Evolutionary conservation across 1,140 invertebrate genomes (phyloP), one percentile per base, ranked within the genome.

Genomic region (Lineus longissimus): DNA sequence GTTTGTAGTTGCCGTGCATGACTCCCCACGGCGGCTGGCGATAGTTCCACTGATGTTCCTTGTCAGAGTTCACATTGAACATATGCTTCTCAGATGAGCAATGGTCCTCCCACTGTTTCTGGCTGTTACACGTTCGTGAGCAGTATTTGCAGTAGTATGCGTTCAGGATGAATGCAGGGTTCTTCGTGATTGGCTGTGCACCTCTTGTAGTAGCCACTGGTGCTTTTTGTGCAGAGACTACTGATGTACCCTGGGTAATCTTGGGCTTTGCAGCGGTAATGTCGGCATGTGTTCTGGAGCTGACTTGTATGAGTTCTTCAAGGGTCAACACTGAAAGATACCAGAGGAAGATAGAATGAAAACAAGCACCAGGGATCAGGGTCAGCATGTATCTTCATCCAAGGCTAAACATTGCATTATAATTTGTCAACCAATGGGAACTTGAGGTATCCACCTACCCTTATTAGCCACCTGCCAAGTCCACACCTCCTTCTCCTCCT

Each of bases 401-500:
- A n/a, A n/a, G n/a, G n/a, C n/a, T n/a, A n/a, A n/a, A n/a, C n/a
- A n/a, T n/a, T n/a, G n/a, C n/a, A n/a, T n/a, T n/a, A n/a, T n/a
- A n/a, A n/a, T n/a, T n/a, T n/a, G n/a, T n/a, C n/a, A n/a, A n/a
- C n/a, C n/a, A n/a, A n/a, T n/a, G n/a, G n/a, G n/a, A n/a, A n/a
- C n/a, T n/a, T n/a, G n/a, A n/a, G n/a, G n/a, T n/a, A n/a, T n/a
- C n/a, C n/a, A 30, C 62, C 58, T 40, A 67, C 65, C 59, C 17
- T 64, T 64, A 36, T 64, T 70, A 1, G 11, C 29, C 4, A 41
- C 57, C 65, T 64, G 63, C 68, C 68, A 70, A 15, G 29, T 36
- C 78, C 78, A 80, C 0, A 76, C 63, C 1, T 94, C 91, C 15
- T 94, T 82, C 79, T 97, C 94, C 68, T 94, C 90, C 63, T 91